Base-by-base conservation (phyloP, 2,888 invertebrate species). In the Fragum sueziense region DNA sequence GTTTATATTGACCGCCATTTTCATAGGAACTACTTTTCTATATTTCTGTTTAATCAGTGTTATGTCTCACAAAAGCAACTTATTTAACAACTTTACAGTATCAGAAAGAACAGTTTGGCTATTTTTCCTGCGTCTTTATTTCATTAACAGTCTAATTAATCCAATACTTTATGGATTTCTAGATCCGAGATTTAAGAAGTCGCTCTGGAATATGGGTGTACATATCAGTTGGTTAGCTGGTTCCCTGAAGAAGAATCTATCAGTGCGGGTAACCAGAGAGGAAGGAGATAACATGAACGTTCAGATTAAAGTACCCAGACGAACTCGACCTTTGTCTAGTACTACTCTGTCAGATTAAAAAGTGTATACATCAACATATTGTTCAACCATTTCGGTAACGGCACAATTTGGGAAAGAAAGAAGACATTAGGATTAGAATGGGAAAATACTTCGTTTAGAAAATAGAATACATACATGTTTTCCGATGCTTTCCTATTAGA, bases 111-210 rank as follows among this genome's bases (percentile, higher is more conserved):
- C 74, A 20, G 80, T 52, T 2, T 84, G 80, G 80, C 54, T 84
- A 34, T 84, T 84, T 52, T 84, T 84, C 70, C 69, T 84, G 14
- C 70, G 84, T n/a, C 68, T 84, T 4, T 84, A 84, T 67, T 84
- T 84, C 41, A 71, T 84, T n/a, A 84, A 84, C 31, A 80, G 80
- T 65, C 71, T 84, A 6, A 76, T 84, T 14, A 84, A 84, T 52
- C 84, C 84, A 9, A 57, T 84, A 27, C 57, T 84, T 14, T 84
- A 84, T 29, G 84, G 84, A 11, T 84, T 84, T 41, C 47, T 84
- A 22, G 84, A 84, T 51, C 80, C 80, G 3, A 68, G 84, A 59
- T 84, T 84, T 68, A 73, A 74, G 22, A 41, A 57, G 27, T 76
- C 78, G 20, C 51, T 84, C 7, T 84, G 84, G 84, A 79, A 80